These are phyloP conservation scores for Lampris incognitus DNA, from an alignment of 2,113 vertebrate genomes.

Conservation along the genomic window DNA sequence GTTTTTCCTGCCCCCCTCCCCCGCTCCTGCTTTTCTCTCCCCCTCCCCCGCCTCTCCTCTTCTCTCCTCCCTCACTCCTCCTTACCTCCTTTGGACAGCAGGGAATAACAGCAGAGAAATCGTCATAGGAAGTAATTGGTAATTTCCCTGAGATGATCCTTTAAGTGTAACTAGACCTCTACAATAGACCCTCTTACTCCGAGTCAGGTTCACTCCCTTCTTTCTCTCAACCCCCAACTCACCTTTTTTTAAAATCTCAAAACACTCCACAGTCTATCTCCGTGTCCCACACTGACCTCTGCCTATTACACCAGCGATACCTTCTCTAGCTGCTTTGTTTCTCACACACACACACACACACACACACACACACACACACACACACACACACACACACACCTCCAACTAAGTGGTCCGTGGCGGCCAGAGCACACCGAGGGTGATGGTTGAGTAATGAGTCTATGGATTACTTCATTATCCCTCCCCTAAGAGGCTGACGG, in stretches of 20 bases:
- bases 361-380: conserved; percentile 2
- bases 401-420: conserved; percentile 70
- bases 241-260: conserved; percentile 7
- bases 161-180: conserved; percentile 67
- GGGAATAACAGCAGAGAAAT: conserved; percentile 52
- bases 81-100: conserved; percentile 13
- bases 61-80: conserved; percentile 24
- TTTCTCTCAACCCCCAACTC: conserved; percentile 19
- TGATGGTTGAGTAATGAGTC: conserved; percentile 79
- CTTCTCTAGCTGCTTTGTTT: conserved; percentile 54
- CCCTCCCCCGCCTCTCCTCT: conserved; percentile 42
- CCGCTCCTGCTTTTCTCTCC: conserved; percentile 18
- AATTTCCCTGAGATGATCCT: conserved; percentile 65
- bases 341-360: conserved; percentile 7
- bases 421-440: conserved; percentile 62
- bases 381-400: conserved; percentile 43
- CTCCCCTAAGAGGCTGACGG: conserved; percentile 62
- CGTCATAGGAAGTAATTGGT: conserved; percentile 62
- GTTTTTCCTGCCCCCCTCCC: conserved; percentile 16
- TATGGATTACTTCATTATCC: conserved; percentile 80
- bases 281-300: conserved; percentile 40
- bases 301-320: conserved; percentile 32
- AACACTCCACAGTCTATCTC: conserved; percentile 27
- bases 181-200: conserved; percentile 22
- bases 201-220: conserved; percentile 12